phyloP scores from a whole-genome alignment of 2,113 vertebrate genomes.

The Poecilia latipinna region DNA sequence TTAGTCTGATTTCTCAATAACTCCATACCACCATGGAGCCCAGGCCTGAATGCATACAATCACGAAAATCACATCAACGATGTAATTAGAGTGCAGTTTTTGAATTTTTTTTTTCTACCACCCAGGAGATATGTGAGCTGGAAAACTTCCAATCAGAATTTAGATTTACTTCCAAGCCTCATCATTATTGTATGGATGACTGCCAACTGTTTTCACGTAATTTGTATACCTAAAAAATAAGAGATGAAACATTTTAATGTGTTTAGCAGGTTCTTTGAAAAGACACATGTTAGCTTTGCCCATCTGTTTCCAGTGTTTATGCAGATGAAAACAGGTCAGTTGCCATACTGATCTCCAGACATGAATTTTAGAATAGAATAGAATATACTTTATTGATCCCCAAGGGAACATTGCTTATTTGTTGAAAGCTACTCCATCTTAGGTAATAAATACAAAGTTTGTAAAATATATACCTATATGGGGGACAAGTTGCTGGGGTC shows the following conservation, averaged over 20 bases:
- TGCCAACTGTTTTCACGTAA: not conserved
- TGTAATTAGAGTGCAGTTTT: not conserved
- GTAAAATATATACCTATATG: too few relatives aligned
- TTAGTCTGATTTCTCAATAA: too few relatives aligned
- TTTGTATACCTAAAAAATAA: not conserved
- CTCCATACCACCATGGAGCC: too few relatives aligned
- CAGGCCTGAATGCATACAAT: too few relatives aligned
- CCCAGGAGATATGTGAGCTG: not conserved
- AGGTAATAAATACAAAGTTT: too few relatives aligned
- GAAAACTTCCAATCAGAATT: not conserved
- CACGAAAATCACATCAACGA: not conserved
- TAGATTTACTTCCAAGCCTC: not conserved
- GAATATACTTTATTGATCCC: too few relatives aligned
- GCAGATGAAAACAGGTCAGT: not conserved
- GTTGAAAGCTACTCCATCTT: too few relatives aligned
- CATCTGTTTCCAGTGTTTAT: conserved; percentile 1
- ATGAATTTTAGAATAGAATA: not conserved
- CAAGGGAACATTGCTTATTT: too few relatives aligned
- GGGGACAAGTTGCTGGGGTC: too few relatives aligned
- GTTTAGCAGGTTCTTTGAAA: not conserved
- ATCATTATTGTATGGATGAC: not conserved
- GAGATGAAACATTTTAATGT: not conserved
- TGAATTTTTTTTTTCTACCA: not conserved
- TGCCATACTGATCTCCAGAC: not conserved
- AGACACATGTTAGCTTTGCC: not conserved